phyloP scores from a whole-genome alignment of 2,888 invertebrate species.

The Stenichneumon culpator region DNA sequence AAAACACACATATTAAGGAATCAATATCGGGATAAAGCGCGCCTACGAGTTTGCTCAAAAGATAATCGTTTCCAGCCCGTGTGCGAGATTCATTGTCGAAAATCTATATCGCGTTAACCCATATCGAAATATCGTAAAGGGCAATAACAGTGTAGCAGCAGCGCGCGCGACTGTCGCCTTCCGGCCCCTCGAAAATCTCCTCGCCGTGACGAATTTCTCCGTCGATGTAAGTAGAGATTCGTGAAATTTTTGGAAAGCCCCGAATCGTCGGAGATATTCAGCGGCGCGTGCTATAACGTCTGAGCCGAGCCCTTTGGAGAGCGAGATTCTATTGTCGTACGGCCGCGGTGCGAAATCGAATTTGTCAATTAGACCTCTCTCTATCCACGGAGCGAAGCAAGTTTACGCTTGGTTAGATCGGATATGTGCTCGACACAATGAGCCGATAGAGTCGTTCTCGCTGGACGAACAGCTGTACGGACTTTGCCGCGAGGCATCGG shows the following conservation, averaged over 20 bases:
- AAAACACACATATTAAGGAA: conserved; percentile 33
- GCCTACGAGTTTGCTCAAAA: conserved; percentile 55
- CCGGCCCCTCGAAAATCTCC: conserved; percentile 70
- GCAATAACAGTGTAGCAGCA: conserved; percentile 25
- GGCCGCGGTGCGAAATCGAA: conserved; percentile 81
- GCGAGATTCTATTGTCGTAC: conserved; percentile 46
- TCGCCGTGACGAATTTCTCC: conserved; percentile 73
- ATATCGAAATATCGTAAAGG: conserved; percentile 58
- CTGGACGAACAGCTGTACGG: conserved; percentile 71
- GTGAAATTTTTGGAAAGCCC: conserved; percentile 78
- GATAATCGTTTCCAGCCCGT: conserved; percentile 30
- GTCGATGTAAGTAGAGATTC: conserved; percentile 67
- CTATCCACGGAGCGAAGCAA: conserved; percentile 67
- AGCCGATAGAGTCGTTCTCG: conserved; percentile 59
- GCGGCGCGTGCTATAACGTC: conserved; percentile 35
- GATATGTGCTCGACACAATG: conserved; percentile 73
- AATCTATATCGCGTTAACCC: conserved; percentile 53
- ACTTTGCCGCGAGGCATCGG: conserved; percentile 77
- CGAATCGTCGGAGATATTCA: conserved; percentile 60
- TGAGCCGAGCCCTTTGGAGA: conserved; percentile 26
- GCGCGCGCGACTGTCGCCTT: not conserved
- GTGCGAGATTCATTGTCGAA: conserved; percentile 44
- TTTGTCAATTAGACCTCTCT: conserved; percentile 83
- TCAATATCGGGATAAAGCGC: conserved; percentile 9
- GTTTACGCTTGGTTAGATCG: conserved; percentile 84